phyloP scores from a whole-genome alignment of 2,888 invertebrate genomes.

The Nasonia oneida region DNA sequence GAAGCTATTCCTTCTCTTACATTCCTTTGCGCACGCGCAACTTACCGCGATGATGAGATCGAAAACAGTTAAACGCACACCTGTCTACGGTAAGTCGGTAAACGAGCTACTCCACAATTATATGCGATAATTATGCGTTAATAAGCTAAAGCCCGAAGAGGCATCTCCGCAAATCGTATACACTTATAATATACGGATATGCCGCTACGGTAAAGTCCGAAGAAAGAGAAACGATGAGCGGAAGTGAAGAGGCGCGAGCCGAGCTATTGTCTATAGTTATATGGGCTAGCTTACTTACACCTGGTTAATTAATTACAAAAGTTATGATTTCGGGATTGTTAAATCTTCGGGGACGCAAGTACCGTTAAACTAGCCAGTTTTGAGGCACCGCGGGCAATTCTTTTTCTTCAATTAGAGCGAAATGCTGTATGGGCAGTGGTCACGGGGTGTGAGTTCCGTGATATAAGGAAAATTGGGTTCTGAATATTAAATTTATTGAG shows the following conservation, averaged over 20 bases:
- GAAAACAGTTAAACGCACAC: constrained; percentile 3
- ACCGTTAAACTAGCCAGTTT: constrained; percentile 10
- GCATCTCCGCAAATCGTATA: constrained; percentile 14
- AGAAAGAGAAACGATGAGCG: constrained; percentile 35
- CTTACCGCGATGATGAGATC: constrained; percentile 35
- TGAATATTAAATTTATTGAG: neutral
- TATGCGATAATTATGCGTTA: constrained; percentile 59
- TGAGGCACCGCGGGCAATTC: neutral
- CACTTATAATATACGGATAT: neutral
- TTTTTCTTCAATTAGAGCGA: neutral
- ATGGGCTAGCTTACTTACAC: neutral
- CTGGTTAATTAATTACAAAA: constrained; percentile 24
- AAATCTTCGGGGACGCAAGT: neutral
- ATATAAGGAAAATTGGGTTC: neutral
- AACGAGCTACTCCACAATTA: constrained; percentile 52
- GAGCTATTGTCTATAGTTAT: constrained; percentile 26
- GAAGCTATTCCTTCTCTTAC: neutral
- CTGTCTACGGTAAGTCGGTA: constrained; percentile 12
- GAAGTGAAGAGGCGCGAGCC: neutral
- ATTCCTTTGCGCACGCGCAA: too few species aligned
- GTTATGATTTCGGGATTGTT: constrained; percentile 17
- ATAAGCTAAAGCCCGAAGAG: constrained; percentile 34
- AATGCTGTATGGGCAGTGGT: neutral
- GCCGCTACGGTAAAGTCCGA: neutral
- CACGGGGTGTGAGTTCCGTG: neutral